These are phyloP conservation scores for Tetragonisca angustula DNA, from an alignment of 2,888 invertebrate genomes.

Conservation along the genomic window DNA sequence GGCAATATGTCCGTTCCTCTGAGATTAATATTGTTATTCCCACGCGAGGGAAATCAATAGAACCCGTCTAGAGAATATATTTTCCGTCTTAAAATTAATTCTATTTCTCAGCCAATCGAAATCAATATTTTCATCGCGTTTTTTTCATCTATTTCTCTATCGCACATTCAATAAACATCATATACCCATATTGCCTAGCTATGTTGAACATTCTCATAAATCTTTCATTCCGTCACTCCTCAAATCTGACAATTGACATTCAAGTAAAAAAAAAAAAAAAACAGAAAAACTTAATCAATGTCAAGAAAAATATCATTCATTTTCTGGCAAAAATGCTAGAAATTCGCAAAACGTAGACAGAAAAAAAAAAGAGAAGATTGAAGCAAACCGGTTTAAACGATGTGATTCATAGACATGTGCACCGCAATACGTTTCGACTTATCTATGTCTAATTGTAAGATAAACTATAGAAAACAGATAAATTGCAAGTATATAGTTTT, in stretches of 20 bases:
- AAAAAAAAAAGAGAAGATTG: background rate
- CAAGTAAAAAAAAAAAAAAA: background rate
- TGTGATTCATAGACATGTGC: background rate
- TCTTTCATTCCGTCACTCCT: background rate
- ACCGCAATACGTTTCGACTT: background rate
- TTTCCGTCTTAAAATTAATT: too few relatives aligned
- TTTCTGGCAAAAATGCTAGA: background rate
- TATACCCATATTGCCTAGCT: constrained; percentile 5
- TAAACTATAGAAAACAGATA: constrained; percentile 13
- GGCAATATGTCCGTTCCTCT: background rate
- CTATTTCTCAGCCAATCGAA: background rate
- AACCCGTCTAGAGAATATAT: too few relatives aligned
- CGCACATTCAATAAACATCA: background rate
- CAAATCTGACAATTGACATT: background rate
- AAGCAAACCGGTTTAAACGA: background rate
- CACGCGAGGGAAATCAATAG: too few relatives aligned
- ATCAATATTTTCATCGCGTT: background rate
- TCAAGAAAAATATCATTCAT: background rate
- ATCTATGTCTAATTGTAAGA: constrained; percentile 8
- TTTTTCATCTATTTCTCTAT: background rate
- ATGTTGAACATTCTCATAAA: constrained; percentile 11
- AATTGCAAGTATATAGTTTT: constrained; percentile 23
- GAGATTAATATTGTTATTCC: background rate
- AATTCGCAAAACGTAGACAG: background rate
- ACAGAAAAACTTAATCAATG: background rate